Base-by-base conservation (phyloP, 2,113 vertebrate species). In the Tenebrosternarchus preto region DNA sequence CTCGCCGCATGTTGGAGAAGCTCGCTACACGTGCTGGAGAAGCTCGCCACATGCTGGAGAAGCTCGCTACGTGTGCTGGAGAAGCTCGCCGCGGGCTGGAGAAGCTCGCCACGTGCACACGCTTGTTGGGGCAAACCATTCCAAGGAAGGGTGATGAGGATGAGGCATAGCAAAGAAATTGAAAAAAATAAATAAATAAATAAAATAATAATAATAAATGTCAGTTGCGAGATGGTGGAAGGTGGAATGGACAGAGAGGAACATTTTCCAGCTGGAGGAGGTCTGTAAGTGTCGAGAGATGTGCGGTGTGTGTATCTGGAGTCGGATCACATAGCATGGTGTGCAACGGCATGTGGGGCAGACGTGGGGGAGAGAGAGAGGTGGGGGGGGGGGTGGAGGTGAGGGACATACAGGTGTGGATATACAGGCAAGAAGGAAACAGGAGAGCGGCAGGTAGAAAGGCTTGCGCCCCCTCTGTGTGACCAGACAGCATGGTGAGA, bases 401-500 rank as follows among this genome's bases (percentile, higher is more conserved):
- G 71, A 73, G 36, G 20, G 68, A 61, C 77, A 73, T 46, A 11
- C 39, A 53, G 39, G 24, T 33, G 81, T 27, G 63, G 36, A 27
- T 70, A 83, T 29, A 61, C 68, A 76, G 68, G 70, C 60, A 81
- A 68, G 75, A 25, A 55, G 57, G 56, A 3, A 71, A 12, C 43
- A 50, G 43, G 73, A 78, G 70, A 53, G 68, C 63, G 71, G 56
- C 77, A 83, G 68, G 74, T 53, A 77, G 67, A 77, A 70, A 82
- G 56, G 67, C 66, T 83, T 16, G 53, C 61, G 46, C 22, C 63
- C 73, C 68, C 76, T 67, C 43, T 76, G 77, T 76, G 80, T 68
- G 78, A 55, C 82, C 73, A 78, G 73, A 83, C 68, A 77, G 82
- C 50, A 33, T 46, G 63, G 85, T 88, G 74, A 83, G 86, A 73